A percentile compares a stretch with the other conserved stretches of the same genome.
phyloP scores from a whole-genome alignment of 2,113 vertebrate genomes.

The Sebastes schlegelii region DNA sequence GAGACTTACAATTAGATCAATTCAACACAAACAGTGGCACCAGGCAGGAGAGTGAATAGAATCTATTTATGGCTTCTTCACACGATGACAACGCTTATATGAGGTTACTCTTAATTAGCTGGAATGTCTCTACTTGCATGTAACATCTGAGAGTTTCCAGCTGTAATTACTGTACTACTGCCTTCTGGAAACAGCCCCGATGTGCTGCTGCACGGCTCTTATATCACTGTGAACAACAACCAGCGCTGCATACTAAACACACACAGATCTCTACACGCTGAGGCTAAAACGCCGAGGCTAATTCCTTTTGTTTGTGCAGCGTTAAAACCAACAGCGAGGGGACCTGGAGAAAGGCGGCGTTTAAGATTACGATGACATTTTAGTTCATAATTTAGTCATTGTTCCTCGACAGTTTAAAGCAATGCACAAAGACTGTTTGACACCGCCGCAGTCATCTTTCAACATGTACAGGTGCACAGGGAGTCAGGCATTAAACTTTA shows the following conservation, averaged over 20 bases:
- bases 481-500: constrained; percentile 71
- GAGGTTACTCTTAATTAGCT: constrained; percentile 56
- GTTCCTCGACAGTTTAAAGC: constrained; percentile 33
- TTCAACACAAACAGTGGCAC: constrained; percentile 53
- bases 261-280: constrained; percentile 1
- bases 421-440: constrained; percentile 22
- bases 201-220: constrained; percentile 25
- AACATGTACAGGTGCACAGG: constrained; percentile 40
- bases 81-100: constrained; percentile 40
- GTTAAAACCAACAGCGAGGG: not conserved
- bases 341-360: not conserved
- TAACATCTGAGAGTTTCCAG: constrained; percentile 49
- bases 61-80: constrained; percentile 50
- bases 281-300: not conserved
- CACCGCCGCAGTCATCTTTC: constrained; percentile 18
- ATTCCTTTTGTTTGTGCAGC: constrained; percentile 6
- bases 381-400: constrained; percentile 17
- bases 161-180: constrained; percentile 50
- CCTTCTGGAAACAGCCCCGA: constrained; percentile 19
- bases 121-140: constrained; percentile 41
- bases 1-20: constrained; percentile 75
- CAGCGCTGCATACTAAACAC: constrained; percentile 30
- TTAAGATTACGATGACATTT: constrained; percentile 7
- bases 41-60: constrained; percentile 36
- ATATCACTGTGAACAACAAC: constrained; percentile 41